Evolutionary conservation across 2,797 vertebrate genomes (phyloP).

Genomic region (Busarellus nigricollis): DNA sequence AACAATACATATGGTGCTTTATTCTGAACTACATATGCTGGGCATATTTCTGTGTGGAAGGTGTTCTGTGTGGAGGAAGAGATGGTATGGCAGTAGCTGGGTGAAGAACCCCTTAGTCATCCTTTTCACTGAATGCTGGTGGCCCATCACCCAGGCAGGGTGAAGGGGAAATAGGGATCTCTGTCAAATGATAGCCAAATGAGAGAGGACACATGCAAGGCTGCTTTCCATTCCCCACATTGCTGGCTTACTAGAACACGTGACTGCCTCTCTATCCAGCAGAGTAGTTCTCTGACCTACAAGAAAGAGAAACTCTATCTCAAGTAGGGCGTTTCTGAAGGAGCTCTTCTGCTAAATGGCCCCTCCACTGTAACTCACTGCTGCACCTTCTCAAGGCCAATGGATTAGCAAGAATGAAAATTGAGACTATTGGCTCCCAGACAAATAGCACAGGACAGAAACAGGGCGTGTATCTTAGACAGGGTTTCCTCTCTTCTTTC

Average conservation of each 20-base stretch:
- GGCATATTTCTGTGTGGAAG: neutral
- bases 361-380: neutral
- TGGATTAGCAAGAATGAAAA: neutral
- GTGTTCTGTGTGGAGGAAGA: neutral
- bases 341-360: neutral
- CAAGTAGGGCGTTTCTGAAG: neutral
- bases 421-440: conserved; percentile 15
- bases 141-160: neutral
- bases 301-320: conserved; percentile 33
- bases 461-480: neutral
- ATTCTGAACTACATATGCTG: neutral
- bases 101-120: conserved; percentile 22
- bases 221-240: neutral
- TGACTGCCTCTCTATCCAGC: neutral
- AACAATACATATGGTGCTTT: neutral
- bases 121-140: neutral
- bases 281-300: neutral
- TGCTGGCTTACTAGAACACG: neutral
- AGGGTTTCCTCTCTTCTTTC: conserved; percentile 42
- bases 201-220: neutral
- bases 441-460: neutral
- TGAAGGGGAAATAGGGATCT: neutral
- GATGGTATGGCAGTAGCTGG: neutral
- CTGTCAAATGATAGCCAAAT: neutral
- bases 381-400: neutral